Base-by-base conservation (phyloP, 1,140 invertebrate species). In the Lineus longissimus region DNA sequence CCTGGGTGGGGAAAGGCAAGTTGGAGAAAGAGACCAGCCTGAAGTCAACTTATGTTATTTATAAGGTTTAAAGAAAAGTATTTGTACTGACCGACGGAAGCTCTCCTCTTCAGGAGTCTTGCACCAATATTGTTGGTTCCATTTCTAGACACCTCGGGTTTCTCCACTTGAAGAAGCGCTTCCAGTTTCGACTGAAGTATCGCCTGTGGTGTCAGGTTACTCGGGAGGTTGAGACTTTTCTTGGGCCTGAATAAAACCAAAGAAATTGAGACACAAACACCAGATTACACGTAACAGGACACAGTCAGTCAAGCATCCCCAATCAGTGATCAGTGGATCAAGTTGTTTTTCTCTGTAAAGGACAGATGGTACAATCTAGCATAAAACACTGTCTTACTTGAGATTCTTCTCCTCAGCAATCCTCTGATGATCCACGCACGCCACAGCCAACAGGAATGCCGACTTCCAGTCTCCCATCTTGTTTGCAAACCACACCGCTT, bases 381-480 rank as follows among this genome's bases (percentile, higher is more conserved):
- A 22, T 13, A 9, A 19, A n/a, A n/a, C n/a, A n/a, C n/a, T n/a
- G n/a, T 60, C 66, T 63, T 62, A 77, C 77, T 70, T 75, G 25
- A 59, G 59, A 63, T 79, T 76, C 1, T 77, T 36, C 11, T 63
- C 57, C 29, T 70, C 63, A 54, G 73, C 70, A 17, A 73, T 65
- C 2, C 60, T 22, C 19, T 59, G 63, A 59, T 77, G 73, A 19
- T 70, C 63, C 17, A 47, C 61, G 61, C 72, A 72, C 13, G 75
- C 71, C 6, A 75, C 70, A 61, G 76, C 71, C n/a, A 77, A 59
- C 17, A 74, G 54, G 54, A 77, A 76, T 19, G 73, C 76, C 17
- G 77, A 71, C 60, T 81, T 81, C 78, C 77, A 81, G 67, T 82
- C 79, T 17, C 80, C 80, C 69, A 81, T 73, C 9, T 64, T 66